phyloP scores from a whole-genome alignment of 2,888 invertebrate species.

The Brachynemurus nebulosus region DNA sequence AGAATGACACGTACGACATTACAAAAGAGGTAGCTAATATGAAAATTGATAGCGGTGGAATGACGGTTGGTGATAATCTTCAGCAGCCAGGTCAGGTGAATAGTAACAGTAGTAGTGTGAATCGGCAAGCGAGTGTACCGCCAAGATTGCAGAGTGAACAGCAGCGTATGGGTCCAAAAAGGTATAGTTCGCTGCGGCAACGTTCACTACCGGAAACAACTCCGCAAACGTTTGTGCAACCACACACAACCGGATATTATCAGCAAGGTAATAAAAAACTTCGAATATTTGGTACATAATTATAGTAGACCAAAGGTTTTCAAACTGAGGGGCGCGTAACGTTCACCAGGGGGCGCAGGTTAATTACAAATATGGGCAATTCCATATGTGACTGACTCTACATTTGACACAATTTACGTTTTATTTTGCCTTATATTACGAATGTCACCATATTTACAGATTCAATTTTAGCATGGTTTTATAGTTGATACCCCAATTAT shows the following conservation, averaged over 20 bases:
- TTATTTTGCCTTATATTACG: no score
- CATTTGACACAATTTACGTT: no score
- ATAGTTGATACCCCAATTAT: no score
- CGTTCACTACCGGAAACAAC: conserved; percentile 41
- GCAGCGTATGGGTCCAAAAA: conserved; percentile 33
- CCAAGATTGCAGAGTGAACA: conserved; percentile 29
- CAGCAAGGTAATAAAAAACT: conserved; percentile 23
- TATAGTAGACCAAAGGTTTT: no score
- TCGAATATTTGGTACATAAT: no score
- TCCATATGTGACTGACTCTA: no score
- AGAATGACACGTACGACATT: conserved; percentile 20
- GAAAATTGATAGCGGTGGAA: conserved; percentile 20
- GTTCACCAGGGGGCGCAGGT: no score
- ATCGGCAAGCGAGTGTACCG: conserved; percentile 20
- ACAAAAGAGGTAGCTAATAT: conserved; percentile 27
- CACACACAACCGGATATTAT: conserved; percentile 25
- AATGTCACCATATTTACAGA: no score
- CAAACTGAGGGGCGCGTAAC: no score
- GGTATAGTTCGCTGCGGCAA: conserved; percentile 41
- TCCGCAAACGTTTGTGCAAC: conserved; percentile 25
- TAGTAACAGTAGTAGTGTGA: not conserved
- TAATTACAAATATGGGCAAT: no score
- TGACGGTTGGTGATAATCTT: conserved; percentile 14
- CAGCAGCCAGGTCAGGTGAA: not conserved
- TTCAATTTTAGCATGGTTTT: no score